A percentile compares a stretch with the other conserved stretches of the same genome.
Conservation (phyloP, 2,888 invertebrate genomes). For the Archaeoteleia sp. region DNA sequence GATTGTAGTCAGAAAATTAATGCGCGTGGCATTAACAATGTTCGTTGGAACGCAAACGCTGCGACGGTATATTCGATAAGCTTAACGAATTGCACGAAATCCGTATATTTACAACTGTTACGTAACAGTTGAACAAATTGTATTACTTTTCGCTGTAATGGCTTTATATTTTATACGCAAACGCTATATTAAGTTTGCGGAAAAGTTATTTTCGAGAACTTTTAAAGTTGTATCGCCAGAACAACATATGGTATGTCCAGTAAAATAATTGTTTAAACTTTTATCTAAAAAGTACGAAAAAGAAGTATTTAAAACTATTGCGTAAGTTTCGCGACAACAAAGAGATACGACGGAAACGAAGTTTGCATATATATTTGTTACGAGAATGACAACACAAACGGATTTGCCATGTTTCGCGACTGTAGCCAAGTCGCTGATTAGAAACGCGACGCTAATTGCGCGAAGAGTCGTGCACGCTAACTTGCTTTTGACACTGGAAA, state of each 20-base stretch:
- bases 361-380: slow-evolving; percentile 25
- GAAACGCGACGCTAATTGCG: slow-evolving; percentile 27
- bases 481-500: slow-evolving; percentile 9
- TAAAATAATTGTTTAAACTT: no score
- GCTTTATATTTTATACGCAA: no score
- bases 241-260: no score
- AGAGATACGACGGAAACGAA: slow-evolving; percentile 19
- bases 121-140: slow-evolving; percentile 23
- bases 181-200: no score
- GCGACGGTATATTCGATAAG: slow-evolving; percentile 35
- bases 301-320: no score
- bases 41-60: slow-evolving; percentile 24
- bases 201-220: no score
- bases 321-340: slow-evolving; percentile 9
- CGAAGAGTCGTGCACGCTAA: slow-evolving; percentile 11
- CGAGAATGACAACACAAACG: slow-evolving; percentile 20
- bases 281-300: no score
- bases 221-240: no score
- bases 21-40: slow-evolving; percentile 46
- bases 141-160: not conserved
- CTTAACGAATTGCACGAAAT: slow-evolving; percentile 35
- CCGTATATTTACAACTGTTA: slow-evolving; percentile 26
- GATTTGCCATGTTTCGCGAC: slow-evolving; percentile 8
- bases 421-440: slow-evolving; percentile 16
- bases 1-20: slow-evolving; percentile 55